Evolutionary conservation across 2,888 invertebrate species (phyloP).

Genomic region (Epistrophella euchroma): DNA sequence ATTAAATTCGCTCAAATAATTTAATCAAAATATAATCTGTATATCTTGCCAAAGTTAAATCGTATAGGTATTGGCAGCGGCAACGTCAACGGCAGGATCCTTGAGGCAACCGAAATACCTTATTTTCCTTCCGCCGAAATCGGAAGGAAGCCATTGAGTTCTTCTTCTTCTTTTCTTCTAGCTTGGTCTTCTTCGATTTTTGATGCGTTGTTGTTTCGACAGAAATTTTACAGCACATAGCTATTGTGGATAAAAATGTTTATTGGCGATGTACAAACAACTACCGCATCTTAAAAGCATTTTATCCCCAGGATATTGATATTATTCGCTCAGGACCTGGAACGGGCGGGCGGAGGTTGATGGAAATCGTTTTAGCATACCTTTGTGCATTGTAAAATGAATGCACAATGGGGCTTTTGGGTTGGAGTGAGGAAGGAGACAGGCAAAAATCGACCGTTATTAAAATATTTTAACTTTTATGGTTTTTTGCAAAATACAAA

Average conservation of each 20-base stretch:
- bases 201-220: slow-evolving; percentile 61
- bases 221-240: slow-evolving; percentile 64
- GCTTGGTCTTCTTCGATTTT: slow-evolving; percentile 19
- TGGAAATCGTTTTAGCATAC: slow-evolving; percentile 81
- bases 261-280: slow-evolving; percentile 75
- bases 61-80: neutral
- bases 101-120: slow-evolving; percentile 69
- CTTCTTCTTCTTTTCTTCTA: neutral
- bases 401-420: slow-evolving; percentile 77
- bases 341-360: slow-evolving; percentile 35
- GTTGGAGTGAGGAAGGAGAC: slow-evolving; percentile 3
- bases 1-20: slow-evolving; percentile 75
- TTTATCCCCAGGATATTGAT: slow-evolving; percentile 74
- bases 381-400: slow-evolving; percentile 83
- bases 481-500: slow-evolving; percentile 56
- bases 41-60: slow-evolving; percentile 43
- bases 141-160: slow-evolving; percentile 63
- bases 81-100: slow-evolving; percentile 26
- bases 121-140: slow-evolving; percentile 47
- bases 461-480: slow-evolving; percentile 76
- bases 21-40: slow-evolving; percentile 76
- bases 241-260: slow-evolving; percentile 72
- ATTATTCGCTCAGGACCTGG: slow-evolving; percentile 64
- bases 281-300: slow-evolving; percentile 75
- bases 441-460: slow-evolving; percentile 69